Evolutionary conservation across 2,888 invertebrate species (phyloP), one percentile per base, ranked within the genome.

Genomic region (Meteorus cinctellus): DNA sequence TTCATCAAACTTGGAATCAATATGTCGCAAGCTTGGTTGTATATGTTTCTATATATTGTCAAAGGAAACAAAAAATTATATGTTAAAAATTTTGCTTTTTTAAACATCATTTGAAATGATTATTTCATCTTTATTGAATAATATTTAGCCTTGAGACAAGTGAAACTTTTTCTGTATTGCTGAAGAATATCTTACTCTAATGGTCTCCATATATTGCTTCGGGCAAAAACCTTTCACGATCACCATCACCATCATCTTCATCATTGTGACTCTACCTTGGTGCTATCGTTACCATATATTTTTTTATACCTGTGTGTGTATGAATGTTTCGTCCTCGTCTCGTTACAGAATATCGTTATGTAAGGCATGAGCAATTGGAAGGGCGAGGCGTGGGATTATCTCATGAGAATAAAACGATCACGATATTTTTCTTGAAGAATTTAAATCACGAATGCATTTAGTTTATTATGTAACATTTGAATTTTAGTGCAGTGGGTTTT

Each of bases 311-410:
- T 8, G 31, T 63, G 19, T 34, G 62, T 63, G 62, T 67, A 62
- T 45, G n/a, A 12, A 19, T 55, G 19, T 55, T 55, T 55, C 19
- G 55, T 55, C 55, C 67, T 65, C 68, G 59, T 51, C 36, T 71
- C 74, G 65, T 77, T 71, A 76, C 48, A 67, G 68, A 60, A 76
- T 76, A 74, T 77, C 74, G 65, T 80, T 81, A 78, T 82, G 81
- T 84, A 82, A 74, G 78, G 70, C 67, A 45, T 76, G 66, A 68
- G 73, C 68, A 63, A 34, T 84, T 82, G 82, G 80, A 80, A 86
- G 81, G 83, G 83, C 82, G 84, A 86, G 82, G 86, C 87, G 82
- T 87, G 85, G 85, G 86, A 87, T 84, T 82, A 86, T 87, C 83
- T 83, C 84, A 85, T 82, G 82, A 78, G 81, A 41, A 60, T 24